Evolutionary conservation across 2,113 vertebrate species (phyloP), one percentile per base, ranked within the genome.

Genomic region (Atlantisia rogersi): DNA sequence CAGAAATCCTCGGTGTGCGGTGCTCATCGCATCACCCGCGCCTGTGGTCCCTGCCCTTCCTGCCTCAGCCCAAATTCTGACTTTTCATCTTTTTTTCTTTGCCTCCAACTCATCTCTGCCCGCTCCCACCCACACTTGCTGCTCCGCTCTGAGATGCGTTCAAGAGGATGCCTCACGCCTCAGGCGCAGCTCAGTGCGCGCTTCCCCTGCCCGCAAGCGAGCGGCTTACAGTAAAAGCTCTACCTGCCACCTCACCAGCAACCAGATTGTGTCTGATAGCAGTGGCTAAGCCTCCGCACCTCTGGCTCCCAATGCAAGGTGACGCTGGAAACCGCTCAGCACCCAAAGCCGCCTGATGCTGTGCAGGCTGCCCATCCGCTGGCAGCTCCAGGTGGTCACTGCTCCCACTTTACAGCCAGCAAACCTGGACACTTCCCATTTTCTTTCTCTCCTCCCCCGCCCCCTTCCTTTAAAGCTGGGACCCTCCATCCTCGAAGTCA

Each of bases 251-350:
- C 92, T 93, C 74, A 76, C 64, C 73, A 90, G 82, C 44, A 32
- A 40, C 56, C 88, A 90, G 94, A 93, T 91, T 83, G 92, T 93
- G 96, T 48, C 65, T 35, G 96, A 96, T 94, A 96, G 80, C 1
- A 53, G 69, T 52, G 11, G 11, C 39, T 52, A 32, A 40, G 60
- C 69, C 73, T 74, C 68, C 4, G 11, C 76, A 31, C 58, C 86
- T 86, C 64, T 0, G 0, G n/a, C 79, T 90, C 67, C 2, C 2
- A 56, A 58, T 10, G 28, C 44, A 63, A 74, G 56, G 71, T 2
- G 11, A 81, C 52, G 29, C 79, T 90, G 79, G 44, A 67, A 93
- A 76, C 64, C 1, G 1, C 17, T 39, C 55, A 32, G 55, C 63
- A 67, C 40, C 46, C 44, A n/a, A 69, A 87, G 53, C 48, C 5